Conservation (phyloP, 2,113 vertebrate genomes). For the Gambusia holbrooki region DNA sequence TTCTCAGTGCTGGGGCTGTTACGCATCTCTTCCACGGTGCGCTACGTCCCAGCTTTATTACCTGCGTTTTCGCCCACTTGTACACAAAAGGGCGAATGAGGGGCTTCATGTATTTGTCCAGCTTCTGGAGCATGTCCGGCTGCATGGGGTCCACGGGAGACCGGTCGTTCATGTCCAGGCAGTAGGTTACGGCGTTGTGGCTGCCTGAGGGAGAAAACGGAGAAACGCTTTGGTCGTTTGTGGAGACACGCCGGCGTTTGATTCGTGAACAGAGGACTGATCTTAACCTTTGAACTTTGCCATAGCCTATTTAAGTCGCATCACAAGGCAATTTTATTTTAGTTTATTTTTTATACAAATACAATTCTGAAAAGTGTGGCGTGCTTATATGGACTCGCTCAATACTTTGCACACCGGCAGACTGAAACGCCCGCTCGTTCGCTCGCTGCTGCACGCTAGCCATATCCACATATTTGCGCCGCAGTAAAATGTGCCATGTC, state of each 20-base stretch:
- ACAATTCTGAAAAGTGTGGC: too few species aligned
- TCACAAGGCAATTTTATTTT: too few species aligned
- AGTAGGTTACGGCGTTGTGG: constrained; percentile 84
- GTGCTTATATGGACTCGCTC: too few species aligned
- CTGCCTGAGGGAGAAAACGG: constrained; percentile 67
- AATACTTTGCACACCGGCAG: too few species aligned
- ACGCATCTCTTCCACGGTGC: not conserved
- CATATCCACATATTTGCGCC: too few species aligned
- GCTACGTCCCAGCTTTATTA: constrained; percentile 25
- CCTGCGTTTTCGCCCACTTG: constrained; percentile 84
- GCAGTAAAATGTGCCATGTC: too few species aligned
- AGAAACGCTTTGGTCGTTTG: constrained; percentile 1
- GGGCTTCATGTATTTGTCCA: constrained; percentile 83
- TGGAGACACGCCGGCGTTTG: not conserved
- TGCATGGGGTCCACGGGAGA: constrained; percentile 82
- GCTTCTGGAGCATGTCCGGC: constrained; percentile 80
- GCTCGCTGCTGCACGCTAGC: too few species aligned
- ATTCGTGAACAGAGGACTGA: not conserved
- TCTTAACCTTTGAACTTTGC: not conserved
- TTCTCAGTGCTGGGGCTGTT: fast-evolving
- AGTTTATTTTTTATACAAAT: too few species aligned
- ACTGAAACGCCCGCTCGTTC: too few species aligned
- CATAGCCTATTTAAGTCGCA: too few species aligned
- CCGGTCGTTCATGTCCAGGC: constrained; percentile 80
- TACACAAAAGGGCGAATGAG: constrained; percentile 82